Base-by-base conservation (phyloP, 2,113 vertebrate species). In the Tetrao urogallus region DNA sequence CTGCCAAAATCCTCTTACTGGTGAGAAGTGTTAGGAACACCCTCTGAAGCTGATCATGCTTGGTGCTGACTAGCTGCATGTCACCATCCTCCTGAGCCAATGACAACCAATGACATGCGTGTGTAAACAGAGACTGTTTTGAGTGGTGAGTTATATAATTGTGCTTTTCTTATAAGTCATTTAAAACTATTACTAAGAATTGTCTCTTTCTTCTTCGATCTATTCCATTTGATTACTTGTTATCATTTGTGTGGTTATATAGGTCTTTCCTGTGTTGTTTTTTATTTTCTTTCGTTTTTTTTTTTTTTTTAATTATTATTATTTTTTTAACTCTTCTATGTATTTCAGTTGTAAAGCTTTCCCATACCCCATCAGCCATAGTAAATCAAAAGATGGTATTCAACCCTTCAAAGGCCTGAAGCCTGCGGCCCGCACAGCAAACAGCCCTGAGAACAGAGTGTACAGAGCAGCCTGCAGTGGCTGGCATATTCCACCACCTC, bases 381-480 rank as follows among this genome's bases (percentile, higher is more conserved):
- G 98, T 98, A 98, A 98, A 98, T 99, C 98, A 98, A 99, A 99
- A 99, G 99, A 99, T 99, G 99, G 99, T 98, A 98, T 98, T 99
- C 99, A 99, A 99, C 99, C 99, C 99, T 99, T 99, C 99, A 99
- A 99, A 98, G 99, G 99, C 99, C 98, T 98, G 96, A 98, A 99
- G 99, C 98, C 99, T 99, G 99, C 98, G 99, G 98, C 99, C 99
- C 98, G 97, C 98, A 98, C 97, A 96, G 98, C 99, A 99, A 99
- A 99, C 99, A 99, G 99, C 99, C 98, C 98, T 98, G 98, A 97
- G 98, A 98, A 98, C 99, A 99, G 97, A 98, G 98, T 43, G 97
- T 98, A 98, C 98, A 92, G 98, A 98, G 96, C 95, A 98, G 98
- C 98, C 98, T 98, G 95, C 98, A 98, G 98, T 96, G 97, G 98